Base-by-base conservation (phyloP, 2,113 vertebrate genomes). In the Phalacrocorax brasilianus region DNA sequence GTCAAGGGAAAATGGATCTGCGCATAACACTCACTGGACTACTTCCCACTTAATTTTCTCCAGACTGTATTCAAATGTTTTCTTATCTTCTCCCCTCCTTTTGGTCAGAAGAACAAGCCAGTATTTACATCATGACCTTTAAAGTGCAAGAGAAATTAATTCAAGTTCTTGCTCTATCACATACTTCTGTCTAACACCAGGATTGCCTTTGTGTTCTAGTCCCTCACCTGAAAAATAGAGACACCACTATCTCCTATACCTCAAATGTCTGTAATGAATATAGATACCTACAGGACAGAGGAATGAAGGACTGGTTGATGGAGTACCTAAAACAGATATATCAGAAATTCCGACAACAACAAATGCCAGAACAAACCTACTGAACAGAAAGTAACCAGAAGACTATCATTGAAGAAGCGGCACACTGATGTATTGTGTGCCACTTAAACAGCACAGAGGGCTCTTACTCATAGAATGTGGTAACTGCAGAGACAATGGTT, bases 381-480 rank as follows among this genome's bases (percentile, higher is more conserved):
- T 52, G 40, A 82, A 85, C 82, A 11, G 6, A 20, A 89, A 63
- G 38, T n/a, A 77, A 74, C 8, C 50, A 71, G 49, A 88, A 40
- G 27, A 89, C 9, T 33, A 79, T 40, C 20, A 68, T n/a, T 56
- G 35, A 90, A 68, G 14, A 88, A 79, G n/a, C 32, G 28, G 35
- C 55, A 88, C 32, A 6, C 6, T 44, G 75, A 61, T 12, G 1
- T n/a, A 55, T 42, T 22, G 27, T 81, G 38, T 38, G 38, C 38
- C 38, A 82, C 18, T 91, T 62, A 24, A 88, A 74, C 15, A 87
- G 52, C 68, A 79, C 15, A 72, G 40, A 68, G 35, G 9, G 19
- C 7, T 94, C 73, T 78, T 63, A 85, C 8, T 44, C 0, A 0
- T 26, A 68, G 45, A 59, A 1, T 2, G 10, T 42, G 59, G 72